Percentiles rank a stretch among this genome's conserved stretches.
phyloP scores from a whole-genome alignment of 2,113 vertebrate genomes.

The Drymodes brunneopygia region DNA sequence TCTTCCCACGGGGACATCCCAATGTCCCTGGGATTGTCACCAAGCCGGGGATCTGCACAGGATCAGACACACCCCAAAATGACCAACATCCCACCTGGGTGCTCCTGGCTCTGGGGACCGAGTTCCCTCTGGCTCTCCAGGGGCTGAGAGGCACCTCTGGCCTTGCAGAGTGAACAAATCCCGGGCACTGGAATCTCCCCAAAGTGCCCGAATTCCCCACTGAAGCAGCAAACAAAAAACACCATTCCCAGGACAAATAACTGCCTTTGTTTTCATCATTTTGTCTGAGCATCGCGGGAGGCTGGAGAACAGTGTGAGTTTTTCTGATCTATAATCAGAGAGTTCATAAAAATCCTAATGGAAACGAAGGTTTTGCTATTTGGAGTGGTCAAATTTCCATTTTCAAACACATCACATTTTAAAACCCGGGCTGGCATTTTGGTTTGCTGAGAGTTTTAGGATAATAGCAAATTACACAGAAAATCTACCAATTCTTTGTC shows the following conservation, averaged over 20 bases:
- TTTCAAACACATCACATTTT: constrained; percentile 76
- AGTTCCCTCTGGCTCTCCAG: not conserved
- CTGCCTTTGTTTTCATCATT: constrained; percentile 70
- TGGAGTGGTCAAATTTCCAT: constrained; percentile 78
- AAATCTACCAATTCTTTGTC: constrained; percentile 75
- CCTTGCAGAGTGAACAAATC: not conserved
- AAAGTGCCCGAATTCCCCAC: not conserved
- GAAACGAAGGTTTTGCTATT: constrained; percentile 77
- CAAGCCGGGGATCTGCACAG: accelerated
- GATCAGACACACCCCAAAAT: accelerated
- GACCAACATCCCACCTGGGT: accelerated
- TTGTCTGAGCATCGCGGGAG: constrained; percentile 32
- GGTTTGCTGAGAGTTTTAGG: constrained; percentile 77
- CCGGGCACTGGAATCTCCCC: not conserved
- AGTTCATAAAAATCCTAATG: constrained; percentile 76
- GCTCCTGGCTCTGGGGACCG: not conserved
- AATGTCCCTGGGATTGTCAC: accelerated
- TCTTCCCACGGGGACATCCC: not conserved
- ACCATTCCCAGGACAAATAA: constrained; percentile 69
- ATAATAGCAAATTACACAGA: constrained; percentile 80
- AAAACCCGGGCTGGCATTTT: constrained; percentile 75
- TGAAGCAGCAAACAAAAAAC: constrained; percentile 41
- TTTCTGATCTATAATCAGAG: constrained; percentile 72
- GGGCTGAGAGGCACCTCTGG: not conserved
- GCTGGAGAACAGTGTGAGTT: constrained; percentile 52